phyloP scores from a whole-genome alignment of 2,797 vertebrate species.

The Geotrypetes seraphini region DNA sequence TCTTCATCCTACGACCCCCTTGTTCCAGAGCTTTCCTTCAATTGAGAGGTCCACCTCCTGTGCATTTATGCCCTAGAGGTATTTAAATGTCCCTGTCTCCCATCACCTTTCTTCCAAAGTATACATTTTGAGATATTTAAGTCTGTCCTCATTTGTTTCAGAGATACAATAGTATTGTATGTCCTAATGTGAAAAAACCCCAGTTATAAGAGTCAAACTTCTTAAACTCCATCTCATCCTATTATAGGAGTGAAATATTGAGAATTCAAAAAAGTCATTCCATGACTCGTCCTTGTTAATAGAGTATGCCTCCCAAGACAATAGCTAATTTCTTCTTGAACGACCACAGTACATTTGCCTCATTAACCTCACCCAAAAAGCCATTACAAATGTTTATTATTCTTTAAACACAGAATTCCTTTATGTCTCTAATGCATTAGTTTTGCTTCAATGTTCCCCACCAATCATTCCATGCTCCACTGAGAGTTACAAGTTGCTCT shows the following conservation, averaged over 20 bases:
- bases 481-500: conserved; percentile 2
- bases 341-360: conserved; percentile 1
- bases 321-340: conserved; percentile 5
- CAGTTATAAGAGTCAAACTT: too few species aligned
- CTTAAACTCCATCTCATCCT: background rate
- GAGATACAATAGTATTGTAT: too few species aligned
- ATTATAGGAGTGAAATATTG: background rate
- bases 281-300: conserved; percentile 2
- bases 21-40: too few species aligned
- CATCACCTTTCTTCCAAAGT: too few species aligned
- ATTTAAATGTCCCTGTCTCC: too few species aligned
- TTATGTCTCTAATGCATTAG: background rate
- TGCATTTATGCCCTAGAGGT: too few species aligned
- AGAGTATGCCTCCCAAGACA: conserved; percentile 1
- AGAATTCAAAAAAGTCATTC: background rate
- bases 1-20: too few species aligned
- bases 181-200: too few species aligned
- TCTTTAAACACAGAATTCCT: conserved; percentile 8
- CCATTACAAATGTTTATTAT: conserved; percentile 1
- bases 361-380: background rate
- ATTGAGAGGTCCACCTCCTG: too few species aligned
- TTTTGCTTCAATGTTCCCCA: conserved; percentile 1
- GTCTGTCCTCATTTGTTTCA: too few species aligned
- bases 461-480: background rate
- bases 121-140: too few species aligned